Conservation (phyloP, 2,797 vertebrate genomes). For the Poeciliopsis turneri region DNA sequence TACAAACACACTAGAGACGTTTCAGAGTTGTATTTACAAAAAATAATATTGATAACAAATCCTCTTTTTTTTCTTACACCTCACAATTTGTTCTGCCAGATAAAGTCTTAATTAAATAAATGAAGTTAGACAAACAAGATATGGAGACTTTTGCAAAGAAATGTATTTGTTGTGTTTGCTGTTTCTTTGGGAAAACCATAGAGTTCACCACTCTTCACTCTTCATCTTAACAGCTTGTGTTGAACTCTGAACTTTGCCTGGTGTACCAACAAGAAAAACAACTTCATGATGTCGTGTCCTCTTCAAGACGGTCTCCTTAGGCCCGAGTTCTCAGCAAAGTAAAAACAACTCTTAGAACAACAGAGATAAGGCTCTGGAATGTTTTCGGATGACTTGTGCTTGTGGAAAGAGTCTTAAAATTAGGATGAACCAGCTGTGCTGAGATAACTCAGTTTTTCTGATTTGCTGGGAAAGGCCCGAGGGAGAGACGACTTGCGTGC, state of each 20-base stretch:
- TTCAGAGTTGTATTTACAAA: not conserved
- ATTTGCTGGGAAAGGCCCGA: conserved; percentile 64
- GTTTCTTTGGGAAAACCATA: not conserved
- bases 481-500: conserved; percentile 69
- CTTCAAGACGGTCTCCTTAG: conserved; percentile 45
- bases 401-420: conserved; percentile 59
- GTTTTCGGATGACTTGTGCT: conserved; percentile 57
- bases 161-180: conserved; percentile 1
- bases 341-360: conserved; percentile 49
- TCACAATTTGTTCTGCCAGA: not conserved
- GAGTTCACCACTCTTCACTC: not conserved
- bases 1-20: not conserved
- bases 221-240: conserved; percentile 10
- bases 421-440: conserved; percentile 19
- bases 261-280: conserved; percentile 29
- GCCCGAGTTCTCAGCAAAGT: conserved; percentile 42
- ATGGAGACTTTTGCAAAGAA: not conserved
- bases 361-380: conserved; percentile 64
- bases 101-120: not conserved
- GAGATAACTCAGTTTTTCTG: conserved; percentile 57
- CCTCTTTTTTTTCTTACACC: not conserved
- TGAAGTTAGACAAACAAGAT: no score
- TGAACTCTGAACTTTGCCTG: conserved; percentile 31
- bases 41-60: not conserved
- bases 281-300: conserved; percentile 58